Conservation (phyloP, 2,888 invertebrate species). For the Tipula helvola region DNA sequence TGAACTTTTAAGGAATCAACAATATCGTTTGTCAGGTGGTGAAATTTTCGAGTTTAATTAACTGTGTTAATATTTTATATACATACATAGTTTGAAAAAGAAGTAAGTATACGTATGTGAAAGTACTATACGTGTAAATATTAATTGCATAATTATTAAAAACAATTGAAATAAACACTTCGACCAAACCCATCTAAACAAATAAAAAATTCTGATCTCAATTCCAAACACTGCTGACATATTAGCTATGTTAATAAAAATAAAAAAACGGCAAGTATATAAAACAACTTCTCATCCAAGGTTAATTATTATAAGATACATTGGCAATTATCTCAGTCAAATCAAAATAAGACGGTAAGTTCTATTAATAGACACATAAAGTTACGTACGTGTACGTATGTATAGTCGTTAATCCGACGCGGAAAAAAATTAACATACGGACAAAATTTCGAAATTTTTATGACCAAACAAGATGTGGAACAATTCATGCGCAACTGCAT, state of each 20-base stretch:
- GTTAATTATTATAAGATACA: neutral
- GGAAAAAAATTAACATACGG: neutral
- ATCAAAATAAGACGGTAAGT: neutral
- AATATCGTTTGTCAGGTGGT: no score
- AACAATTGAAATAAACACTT: no score
- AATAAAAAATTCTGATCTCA: neutral
- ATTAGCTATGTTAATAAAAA: neutral
- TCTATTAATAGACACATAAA: neutral
- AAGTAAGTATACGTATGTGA: no score
- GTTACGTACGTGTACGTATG: neutral
- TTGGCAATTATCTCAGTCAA: neutral
- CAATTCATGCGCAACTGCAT: neutral
- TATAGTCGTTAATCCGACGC: neutral
- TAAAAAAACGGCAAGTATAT: neutral
- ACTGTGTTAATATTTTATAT: no score
- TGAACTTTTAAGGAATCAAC: no score
- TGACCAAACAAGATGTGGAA: neutral
- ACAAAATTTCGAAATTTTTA: neutral
- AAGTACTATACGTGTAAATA: no score
- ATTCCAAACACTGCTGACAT: neutral
- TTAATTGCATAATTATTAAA: no score
- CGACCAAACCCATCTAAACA: no score
- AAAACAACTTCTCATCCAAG: neutral
- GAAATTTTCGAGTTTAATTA: no score
- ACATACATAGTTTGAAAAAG: no score